A percentile compares a stretch with the other conserved stretches of the same genome.
phyloP scores from a whole-genome alignment of 2,888 invertebrate species.

The Callyntrura guangdongensis region DNA sequence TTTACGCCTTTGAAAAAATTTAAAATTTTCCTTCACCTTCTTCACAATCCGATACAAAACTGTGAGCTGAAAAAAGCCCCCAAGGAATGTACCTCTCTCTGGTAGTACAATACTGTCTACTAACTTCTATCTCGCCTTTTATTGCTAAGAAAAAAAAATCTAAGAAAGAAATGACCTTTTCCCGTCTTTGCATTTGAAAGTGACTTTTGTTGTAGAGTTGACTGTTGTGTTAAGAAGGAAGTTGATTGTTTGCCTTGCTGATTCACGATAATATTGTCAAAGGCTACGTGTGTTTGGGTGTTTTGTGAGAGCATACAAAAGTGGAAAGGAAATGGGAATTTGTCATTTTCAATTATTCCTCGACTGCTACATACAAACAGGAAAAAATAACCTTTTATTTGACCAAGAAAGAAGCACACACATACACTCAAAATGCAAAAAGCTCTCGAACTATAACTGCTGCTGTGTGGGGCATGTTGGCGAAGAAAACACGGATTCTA shows the following conservation, averaged over 20 bases:
- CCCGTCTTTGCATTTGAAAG: background rate
- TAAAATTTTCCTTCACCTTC: background rate
- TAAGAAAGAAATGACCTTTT: background rate
- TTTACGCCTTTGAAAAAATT: background rate
- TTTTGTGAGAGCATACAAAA: background rate
- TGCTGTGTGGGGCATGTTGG: no score
- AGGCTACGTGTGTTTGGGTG: no score
- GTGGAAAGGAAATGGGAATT: constrained; percentile 48
- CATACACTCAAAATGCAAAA: background rate
- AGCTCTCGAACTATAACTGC: no score
- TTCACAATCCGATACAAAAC: background rate
- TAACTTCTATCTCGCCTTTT: background rate
- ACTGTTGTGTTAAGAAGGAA: constrained; percentile 51
- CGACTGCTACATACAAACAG: background rate
- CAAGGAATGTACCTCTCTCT: no score
- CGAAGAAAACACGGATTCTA: no score
- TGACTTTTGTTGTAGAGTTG: background rate
- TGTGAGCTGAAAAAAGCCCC: no score
- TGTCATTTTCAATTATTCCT: constrained; percentile 27
- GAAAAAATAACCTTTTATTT: background rate
- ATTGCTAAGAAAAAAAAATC: background rate
- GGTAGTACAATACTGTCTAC: background rate
- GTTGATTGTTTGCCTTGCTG: constrained; percentile 13
- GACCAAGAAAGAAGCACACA: constrained; percentile 6
- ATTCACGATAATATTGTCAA: background rate